Percentiles rank a stretch among this genome's conserved stretches.
These are phyloP conservation scores for Rhinatrema bivittatum DNA, from an alignment of 2,797 vertebrate species.

Conservation along the genomic window DNA sequence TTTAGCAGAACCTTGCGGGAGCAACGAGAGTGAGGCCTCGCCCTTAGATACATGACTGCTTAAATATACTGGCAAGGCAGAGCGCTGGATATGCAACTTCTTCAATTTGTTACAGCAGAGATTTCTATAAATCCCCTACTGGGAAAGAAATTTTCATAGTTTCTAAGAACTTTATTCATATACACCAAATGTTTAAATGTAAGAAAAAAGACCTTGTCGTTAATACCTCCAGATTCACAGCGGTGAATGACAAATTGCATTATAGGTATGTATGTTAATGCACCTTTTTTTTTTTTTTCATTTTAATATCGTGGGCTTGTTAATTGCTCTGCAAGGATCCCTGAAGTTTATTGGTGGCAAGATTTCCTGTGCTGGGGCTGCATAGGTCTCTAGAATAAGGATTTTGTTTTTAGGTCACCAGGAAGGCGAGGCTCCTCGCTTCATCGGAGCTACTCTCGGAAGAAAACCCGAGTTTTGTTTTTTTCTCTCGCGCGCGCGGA, in stretches of 20 bases:
- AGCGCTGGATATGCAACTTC: conserved; percentile 22
- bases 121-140: conserved; percentile 33
- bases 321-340: background rate
- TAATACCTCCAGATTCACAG: conserved; percentile 47
- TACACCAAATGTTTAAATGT: conserved; percentile 47
- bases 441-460: too few species aligned
- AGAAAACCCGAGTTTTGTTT: too few species aligned
- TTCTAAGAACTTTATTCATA: conserved; percentile 35
- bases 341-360: background rate
- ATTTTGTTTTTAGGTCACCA: too few species aligned
- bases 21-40: too few species aligned
- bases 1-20: too few species aligned
- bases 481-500: too few species aligned
- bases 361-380: too few species aligned
- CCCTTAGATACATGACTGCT: too few species aligned
- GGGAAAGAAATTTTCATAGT: conserved; percentile 38
- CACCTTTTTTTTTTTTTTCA: conserved; percentile 18
- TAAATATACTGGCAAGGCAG: too few species aligned
- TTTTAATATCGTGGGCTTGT: conserved; percentile 22
- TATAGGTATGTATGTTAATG: conserved; percentile 25
- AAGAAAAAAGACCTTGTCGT: conserved; percentile 52
- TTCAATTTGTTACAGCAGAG: conserved; percentile 21
- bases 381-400: too few species aligned
- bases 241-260: conserved; percentile 42
- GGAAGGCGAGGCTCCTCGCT: too few species aligned